phyloP scores from a whole-genome alignment of 2,797 vertebrate species.

The Sebastes minor region DNA sequence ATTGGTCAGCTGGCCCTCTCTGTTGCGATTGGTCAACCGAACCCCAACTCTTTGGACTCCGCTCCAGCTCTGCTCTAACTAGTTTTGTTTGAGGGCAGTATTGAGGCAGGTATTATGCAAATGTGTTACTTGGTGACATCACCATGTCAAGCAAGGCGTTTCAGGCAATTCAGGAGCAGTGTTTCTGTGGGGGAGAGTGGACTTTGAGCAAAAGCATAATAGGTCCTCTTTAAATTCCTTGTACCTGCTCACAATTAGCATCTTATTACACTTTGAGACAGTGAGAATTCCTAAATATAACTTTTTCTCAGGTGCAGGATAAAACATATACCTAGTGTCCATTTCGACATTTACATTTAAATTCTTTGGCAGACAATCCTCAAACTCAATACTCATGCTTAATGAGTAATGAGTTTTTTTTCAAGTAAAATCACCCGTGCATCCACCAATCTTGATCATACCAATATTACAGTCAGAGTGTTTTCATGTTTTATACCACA shows the following conservation, averaged over 20 bases:
- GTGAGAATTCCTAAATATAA: background rate
- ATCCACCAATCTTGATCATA: background rate
- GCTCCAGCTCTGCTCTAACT: too few relatives aligned
- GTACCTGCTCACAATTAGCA: background rate
- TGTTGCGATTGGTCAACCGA: too few relatives aligned
- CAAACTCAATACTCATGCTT: background rate
- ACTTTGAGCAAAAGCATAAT: too few relatives aligned
- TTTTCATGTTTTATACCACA: conserved; percentile 32
- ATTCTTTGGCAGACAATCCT: background rate
- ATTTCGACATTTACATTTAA: background rate
- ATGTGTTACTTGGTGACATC: too few relatives aligned
- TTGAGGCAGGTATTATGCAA: too few relatives aligned
- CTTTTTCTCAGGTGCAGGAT: background rate
- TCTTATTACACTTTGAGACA: background rate
- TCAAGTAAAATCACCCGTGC: background rate
- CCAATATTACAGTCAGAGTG: background rate
- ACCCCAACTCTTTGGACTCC: too few relatives aligned
- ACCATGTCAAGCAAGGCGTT: too few relatives aligned
- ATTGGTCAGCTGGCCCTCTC: too few relatives aligned
- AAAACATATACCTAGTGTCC: background rate
- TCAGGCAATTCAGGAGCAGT: too few relatives aligned
- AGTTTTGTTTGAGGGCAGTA: too few relatives aligned
- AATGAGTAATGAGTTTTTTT: too few relatives aligned
- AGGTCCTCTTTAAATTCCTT: background rate
- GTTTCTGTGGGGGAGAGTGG: too few relatives aligned